Percentiles rank a stretch among this genome's conserved stretches.
These are phyloP conservation scores for Daphoenositta chrysoptera DNA, from an alignment of 2,113 vertebrate species.

Conservation along the genomic window DNA sequence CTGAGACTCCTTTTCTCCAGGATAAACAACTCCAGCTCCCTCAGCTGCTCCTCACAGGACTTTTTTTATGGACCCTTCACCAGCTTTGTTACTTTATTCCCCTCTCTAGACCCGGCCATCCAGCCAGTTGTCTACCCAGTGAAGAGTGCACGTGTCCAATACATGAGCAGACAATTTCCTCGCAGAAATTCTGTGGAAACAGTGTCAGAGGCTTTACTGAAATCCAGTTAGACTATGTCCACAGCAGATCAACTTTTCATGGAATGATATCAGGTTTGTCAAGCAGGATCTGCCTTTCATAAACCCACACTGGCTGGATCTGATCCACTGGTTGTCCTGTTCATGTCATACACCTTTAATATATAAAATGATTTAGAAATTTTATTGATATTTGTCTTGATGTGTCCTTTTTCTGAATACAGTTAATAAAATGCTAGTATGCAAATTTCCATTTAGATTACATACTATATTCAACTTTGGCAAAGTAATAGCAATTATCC, in stretches of 20 bases:
- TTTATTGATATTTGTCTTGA: neutral
- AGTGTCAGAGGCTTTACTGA: neutral
- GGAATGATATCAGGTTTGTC: neutral
- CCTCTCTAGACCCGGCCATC: neutral
- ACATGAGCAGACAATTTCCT: neutral
- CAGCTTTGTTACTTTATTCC: fast-evolving
- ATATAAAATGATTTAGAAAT: neutral
- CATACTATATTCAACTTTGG: neutral
- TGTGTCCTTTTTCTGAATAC: neutral
- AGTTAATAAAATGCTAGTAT: neutral
- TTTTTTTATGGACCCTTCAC: neutral
- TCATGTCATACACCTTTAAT: fast-evolving
- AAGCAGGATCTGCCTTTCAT: neutral
- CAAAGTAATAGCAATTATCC: neutral
- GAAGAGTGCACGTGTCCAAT: fast-evolving
- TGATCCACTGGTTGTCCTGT: neutral
- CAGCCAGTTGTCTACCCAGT: neutral
- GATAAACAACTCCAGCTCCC: fast-evolving
- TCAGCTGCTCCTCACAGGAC: neutral
- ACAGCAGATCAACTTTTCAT: neutral
- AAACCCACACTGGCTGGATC: neutral
- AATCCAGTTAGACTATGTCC: neutral
- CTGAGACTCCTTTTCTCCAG: neutral
- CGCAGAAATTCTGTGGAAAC: neutral
- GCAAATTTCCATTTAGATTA: neutral